Evolutionary conservation across 1,140 invertebrate species (phyloP).

Genomic region (Archivesica marissinica): DNA sequence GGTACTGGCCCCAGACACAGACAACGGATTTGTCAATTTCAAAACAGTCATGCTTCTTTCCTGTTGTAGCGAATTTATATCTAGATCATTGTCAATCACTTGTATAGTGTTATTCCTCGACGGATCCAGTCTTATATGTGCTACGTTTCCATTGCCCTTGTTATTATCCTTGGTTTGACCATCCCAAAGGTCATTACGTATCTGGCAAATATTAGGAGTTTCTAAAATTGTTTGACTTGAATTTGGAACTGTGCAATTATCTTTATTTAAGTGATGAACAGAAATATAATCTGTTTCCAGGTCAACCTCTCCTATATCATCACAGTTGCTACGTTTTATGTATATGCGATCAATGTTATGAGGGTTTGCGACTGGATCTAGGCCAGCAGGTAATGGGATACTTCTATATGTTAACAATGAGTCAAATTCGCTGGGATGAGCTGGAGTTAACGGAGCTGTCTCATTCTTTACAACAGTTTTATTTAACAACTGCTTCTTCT

Average conservation of each 20-base stretch:
- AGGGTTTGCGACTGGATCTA: slow-evolving; percentile 12
- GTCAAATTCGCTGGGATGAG: neutral
- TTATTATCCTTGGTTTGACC: neutral
- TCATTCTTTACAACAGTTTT: neutral
- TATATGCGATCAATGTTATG: neutral
- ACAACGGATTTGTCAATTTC: neutral
- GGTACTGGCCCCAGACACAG: neutral
- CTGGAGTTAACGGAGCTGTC: neutral
- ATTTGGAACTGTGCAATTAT: neutral
- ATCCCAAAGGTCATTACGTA: slow-evolving; percentile 34
- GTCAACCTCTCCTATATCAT: neutral
- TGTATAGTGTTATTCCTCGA: neutral
- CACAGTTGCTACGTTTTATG: neutral
- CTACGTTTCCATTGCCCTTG: neutral
- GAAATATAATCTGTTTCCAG: neutral
- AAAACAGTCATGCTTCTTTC: neutral
- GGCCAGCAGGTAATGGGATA: slow-evolving; percentile 17
- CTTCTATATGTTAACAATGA: neutral
- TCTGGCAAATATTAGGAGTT: neutral
- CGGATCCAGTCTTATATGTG: neutral
- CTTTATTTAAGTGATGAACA: neutral
- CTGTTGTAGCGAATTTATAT: neutral
- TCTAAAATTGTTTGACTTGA: neutral
- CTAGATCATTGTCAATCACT: slow-evolving; percentile 32
- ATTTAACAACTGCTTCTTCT: slow-evolving; percentile 9